phyloP scores from a whole-genome alignment of 2,888 invertebrate species.

The Glyphotaelius pellucidus region DNA sequence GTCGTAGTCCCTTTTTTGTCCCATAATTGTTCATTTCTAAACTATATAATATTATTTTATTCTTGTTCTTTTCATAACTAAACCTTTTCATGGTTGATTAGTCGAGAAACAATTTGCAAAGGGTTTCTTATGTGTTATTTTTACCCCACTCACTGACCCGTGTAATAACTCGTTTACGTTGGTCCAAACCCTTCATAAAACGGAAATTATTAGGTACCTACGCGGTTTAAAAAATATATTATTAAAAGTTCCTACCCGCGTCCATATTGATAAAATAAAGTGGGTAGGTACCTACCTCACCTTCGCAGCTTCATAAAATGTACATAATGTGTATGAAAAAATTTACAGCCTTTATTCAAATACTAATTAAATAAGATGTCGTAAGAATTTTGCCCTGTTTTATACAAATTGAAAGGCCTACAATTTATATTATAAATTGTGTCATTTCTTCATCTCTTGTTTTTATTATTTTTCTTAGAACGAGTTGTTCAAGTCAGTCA shows the following conservation, averaged over 20 bases:
- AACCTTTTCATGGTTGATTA: slow-evolving; percentile 20
- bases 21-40: neutral
- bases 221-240: neutral
- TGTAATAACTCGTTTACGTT: slow-evolving; percentile 14
- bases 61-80: neutral
- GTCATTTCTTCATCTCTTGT: no score
- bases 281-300: neutral
- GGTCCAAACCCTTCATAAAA: neutral
- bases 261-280: neutral
- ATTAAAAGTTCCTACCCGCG: no score
- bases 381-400: no score
- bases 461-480: no score
- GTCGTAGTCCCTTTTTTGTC: neutral
- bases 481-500: no score
- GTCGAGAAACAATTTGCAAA: slow-evolving; percentile 17
- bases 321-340: no score
- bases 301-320: no score
- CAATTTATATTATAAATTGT: no score
- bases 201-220: neutral
- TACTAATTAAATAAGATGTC: no score
- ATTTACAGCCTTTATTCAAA: no score
- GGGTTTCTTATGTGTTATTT: neutral
- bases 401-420: no score
- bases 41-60: neutral
- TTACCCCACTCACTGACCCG: neutral